These are phyloP conservation scores for Lepidocyrtoides sp. DNA, from an alignment of 2,888 invertebrate genomes.

Conservation along the genomic window DNA sequence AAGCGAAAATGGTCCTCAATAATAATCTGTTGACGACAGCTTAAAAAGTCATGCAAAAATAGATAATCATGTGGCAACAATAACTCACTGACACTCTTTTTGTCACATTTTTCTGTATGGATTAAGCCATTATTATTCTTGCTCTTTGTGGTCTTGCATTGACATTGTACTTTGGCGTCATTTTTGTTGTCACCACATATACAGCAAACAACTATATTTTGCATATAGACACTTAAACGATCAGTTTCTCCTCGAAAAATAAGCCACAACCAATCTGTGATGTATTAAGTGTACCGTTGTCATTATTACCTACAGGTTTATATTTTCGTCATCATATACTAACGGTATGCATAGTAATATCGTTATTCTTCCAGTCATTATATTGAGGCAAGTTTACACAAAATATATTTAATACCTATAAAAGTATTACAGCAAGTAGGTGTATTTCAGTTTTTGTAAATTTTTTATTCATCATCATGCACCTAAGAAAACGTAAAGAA, in stretches of 20 bases:
- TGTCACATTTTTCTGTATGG: slow-evolving; percentile 52
- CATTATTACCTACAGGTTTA: background rate
- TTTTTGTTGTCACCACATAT: slow-evolving; percentile 52
- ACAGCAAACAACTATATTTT: slow-evolving; percentile 19
- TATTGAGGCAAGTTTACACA: background rate
- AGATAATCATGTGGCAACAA: slow-evolving; percentile 56
- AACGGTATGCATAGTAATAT: background rate
- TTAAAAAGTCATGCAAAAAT: slow-evolving; percentile 47
- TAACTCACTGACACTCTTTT: slow-evolving; percentile 51
- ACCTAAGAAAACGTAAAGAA: too few relatives aligned
- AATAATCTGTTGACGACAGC: slow-evolving; percentile 27
- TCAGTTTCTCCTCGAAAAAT: slow-evolving; percentile 58
- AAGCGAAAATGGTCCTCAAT: slow-evolving; percentile 48
- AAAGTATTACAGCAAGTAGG: too few relatives aligned
- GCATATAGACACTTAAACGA: slow-evolving; percentile 24
- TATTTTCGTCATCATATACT: slow-evolving; percentile 6
- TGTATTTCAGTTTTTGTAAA: too few relatives aligned
- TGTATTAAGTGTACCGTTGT: slow-evolving; percentile 46
- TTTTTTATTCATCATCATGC: too few relatives aligned
- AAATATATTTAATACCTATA: background rate
- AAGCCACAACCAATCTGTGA: slow-evolving; percentile 62
- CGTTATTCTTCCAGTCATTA: background rate
- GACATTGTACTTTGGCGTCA: slow-evolving; percentile 73
- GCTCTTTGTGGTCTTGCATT: slow-evolving; percentile 75
- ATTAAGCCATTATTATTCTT: slow-evolving; percentile 71